These are phyloP conservation scores for Automeris io DNA, from an alignment of 2,888 invertebrate genomes.

Conservation along the genomic window DNA sequence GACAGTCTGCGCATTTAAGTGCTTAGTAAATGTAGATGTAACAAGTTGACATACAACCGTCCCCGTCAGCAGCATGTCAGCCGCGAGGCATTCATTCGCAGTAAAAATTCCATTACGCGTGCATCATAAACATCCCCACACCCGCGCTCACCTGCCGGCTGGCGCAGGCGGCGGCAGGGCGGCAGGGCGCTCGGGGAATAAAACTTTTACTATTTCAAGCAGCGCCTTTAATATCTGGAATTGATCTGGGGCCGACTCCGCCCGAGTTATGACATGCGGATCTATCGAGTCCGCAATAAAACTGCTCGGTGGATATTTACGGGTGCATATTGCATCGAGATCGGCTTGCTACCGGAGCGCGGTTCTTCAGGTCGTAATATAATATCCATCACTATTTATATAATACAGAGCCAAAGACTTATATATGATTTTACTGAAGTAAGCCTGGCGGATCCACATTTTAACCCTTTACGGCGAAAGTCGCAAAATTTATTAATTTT, in stretches of 20 bases:
- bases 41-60: too few species aligned
- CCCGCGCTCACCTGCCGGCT: constrained; percentile 26
- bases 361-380: too few species aligned
- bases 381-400: too few species aligned
- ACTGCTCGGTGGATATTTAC: constrained; percentile 29
- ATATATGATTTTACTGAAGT: too few species aligned
- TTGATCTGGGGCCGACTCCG: constrained; percentile 28
- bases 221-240: constrained; percentile 40
- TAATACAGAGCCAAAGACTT: too few species aligned
- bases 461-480: too few species aligned
- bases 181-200: constrained; percentile 51
- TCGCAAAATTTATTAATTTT: too few species aligned
- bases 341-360: neutral
- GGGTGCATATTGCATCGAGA: constrained; percentile 22
- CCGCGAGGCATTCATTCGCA: constrained; percentile 18
- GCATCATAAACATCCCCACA: constrained; percentile 26
- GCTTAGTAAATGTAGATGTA: too few species aligned
- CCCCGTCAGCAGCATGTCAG: too few species aligned
- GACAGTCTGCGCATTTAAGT: too few species aligned
- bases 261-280: constrained; percentile 24
- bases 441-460: too few species aligned
- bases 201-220: constrained; percentile 48
- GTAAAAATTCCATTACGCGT: constrained; percentile 40
- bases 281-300: constrained; percentile 34
- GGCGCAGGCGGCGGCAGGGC: too few species aligned